Evolutionary conservation across 2,888 invertebrate species (phyloP), one percentile per base, ranked within the genome.

Genomic region (Drosophila mettleri): DNA sequence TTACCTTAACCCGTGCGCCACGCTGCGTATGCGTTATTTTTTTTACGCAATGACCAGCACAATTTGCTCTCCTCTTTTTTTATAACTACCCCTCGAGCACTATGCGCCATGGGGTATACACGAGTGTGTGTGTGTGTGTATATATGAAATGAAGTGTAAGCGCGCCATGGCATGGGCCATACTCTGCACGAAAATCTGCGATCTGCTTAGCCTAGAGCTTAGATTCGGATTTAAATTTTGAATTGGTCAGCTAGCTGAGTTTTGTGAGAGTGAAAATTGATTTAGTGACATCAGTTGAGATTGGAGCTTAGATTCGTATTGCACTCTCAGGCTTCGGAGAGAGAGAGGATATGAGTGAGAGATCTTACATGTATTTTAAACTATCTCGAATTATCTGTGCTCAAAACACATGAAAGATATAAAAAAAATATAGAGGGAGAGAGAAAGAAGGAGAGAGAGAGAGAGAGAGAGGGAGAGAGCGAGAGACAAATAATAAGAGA

Each of bases 1-100:
- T 14, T 45, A 61, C 61, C 53, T 74, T 65, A 39, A 34, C 39
- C 63, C 34, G 22, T 66, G 59, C 36, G 45, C n/a, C 5, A 61
- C 59, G 36, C 51, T 63, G 73, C 73, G 74, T 67, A 77, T 74
- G 57, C 77, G 53, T 49, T 34, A 41, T 63, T 45, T 53, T 34
- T 45, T 51, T 60, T 67, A 71, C 59, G 63, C 73, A 76, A 67
- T 74, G 74, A 72, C 74, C 77, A 74, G 77, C 66, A 63, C 55
- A 75, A 46, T 49, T 49, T 49, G 20, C n/a, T 10, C 20, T 22
- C 2, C 51, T 74, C n/a, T 33, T 34, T 29, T 65, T 76, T 62
- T 59, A 62, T 27, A 20, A 10, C 12, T 60, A 53, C 61, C 41
- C 62, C 14, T 41, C n/a, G 16, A 41, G 16, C 29, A 24, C 14